phyloP scores from a whole-genome alignment of 2,113 vertebrate genomes.

The Neofelis nebulosa region DNA sequence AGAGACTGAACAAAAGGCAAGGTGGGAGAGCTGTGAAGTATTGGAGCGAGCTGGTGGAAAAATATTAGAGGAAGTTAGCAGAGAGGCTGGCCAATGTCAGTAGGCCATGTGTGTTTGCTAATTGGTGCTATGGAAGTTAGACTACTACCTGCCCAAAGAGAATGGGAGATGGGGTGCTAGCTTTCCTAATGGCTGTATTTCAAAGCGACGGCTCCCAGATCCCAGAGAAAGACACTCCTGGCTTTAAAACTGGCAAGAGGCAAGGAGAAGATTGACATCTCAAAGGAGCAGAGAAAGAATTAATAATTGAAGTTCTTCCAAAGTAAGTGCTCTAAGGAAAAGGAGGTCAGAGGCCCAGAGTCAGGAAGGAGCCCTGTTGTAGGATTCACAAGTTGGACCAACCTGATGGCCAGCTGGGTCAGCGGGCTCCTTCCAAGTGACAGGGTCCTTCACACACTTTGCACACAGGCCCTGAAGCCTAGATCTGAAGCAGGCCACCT shows the following conservation, averaged over 20 bases:
- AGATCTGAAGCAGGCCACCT: no score
- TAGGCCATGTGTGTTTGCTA: background rate
- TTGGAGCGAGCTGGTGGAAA: background rate
- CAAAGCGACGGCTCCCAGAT: background rate
- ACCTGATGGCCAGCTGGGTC: background rate
- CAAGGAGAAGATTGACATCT: background rate
- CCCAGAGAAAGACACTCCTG: background rate
- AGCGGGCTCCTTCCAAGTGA: background rate
- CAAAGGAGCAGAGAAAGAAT: background rate
- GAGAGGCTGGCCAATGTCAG: fast-evolving
- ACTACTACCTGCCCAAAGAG: background rate
- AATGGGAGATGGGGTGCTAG: background rate
- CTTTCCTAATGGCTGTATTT: background rate
- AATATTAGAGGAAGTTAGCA: no score
- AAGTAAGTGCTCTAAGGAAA: background rate
- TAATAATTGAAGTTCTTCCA: background rate
- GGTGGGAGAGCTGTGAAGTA: background rate
- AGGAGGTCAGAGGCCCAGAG: background rate
- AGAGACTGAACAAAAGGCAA: background rate
- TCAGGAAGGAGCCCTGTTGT: background rate
- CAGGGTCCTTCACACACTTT: background rate
- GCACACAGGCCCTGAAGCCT: background rate
- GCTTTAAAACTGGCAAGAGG: background rate
- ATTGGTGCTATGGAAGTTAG: background rate
- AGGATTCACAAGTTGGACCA: background rate